Evolutionary conservation across 2,888 invertebrate genomes (phyloP).

Genomic region (Cryptus viduatorius): DNA sequence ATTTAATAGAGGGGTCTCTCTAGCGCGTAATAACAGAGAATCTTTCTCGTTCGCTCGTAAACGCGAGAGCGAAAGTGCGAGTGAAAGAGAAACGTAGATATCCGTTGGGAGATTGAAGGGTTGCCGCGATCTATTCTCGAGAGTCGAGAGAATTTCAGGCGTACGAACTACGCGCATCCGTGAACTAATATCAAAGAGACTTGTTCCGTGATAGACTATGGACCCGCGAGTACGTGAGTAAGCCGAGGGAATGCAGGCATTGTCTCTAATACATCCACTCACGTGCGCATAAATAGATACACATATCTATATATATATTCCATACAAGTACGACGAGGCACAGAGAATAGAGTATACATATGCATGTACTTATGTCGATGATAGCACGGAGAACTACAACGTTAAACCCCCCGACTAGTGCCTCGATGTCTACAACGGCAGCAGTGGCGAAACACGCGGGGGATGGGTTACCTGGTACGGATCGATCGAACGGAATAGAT

Average conservation of each 20-base stretch:
- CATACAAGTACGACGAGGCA: neutral
- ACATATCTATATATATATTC: neutral
- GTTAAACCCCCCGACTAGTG: constrained; percentile 31
- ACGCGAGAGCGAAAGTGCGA: constrained; percentile 29
- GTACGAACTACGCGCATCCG: constrained; percentile 34
- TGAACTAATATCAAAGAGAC: constrained; percentile 61
- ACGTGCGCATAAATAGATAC: constrained; percentile 12
- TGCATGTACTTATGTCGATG: constrained; percentile 47
- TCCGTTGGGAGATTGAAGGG: constrained; percentile 2
- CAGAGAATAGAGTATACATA: neutral
- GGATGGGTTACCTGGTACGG: constrained; percentile 67
- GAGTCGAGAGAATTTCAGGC: constrained; percentile 26
- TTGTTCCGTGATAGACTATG: constrained; percentile 47
- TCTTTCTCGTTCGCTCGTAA: constrained; percentile 58
- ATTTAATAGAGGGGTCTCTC: constrained; percentile 79
- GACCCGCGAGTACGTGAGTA: constrained; percentile 48
- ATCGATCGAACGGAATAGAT: constrained; percentile 69
- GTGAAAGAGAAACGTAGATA: constrained; percentile 3
- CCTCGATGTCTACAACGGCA: constrained; percentile 49
- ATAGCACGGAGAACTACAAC: constrained; percentile 32
- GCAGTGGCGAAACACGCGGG: constrained; percentile 48
- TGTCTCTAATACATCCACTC: constrained; percentile 49
- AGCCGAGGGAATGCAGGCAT: constrained; percentile 57
- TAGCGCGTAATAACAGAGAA: constrained; percentile 69
- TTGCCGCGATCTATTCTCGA: neutral